Conservation (phyloP, 2,797 vertebrate species). For the Vipera latastei region DNA sequence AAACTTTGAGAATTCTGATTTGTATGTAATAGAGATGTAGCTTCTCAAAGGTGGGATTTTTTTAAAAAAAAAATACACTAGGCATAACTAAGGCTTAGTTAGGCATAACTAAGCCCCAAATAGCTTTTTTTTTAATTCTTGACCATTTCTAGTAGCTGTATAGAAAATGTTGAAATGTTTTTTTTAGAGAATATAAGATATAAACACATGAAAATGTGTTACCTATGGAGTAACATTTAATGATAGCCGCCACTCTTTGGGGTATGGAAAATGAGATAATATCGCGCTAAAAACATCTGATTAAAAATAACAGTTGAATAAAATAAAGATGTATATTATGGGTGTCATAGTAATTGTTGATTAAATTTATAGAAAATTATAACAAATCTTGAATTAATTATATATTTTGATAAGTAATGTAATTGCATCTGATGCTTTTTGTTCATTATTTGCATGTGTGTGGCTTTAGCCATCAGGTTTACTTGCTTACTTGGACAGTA, state of each 20-base stretch:
- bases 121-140: background rate
- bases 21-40: too few species aligned
- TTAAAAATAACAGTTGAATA: background rate
- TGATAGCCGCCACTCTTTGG: too few species aligned
- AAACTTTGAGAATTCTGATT: background rate
- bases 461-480: constrained; percentile 86
- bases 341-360: background rate
- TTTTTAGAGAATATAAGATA: background rate
- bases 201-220: background rate
- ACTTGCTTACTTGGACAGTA: constrained; percentile 90
- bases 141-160: background rate
- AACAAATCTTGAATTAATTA: background rate
- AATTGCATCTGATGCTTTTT: background rate
- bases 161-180: background rate
- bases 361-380: background rate
- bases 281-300: background rate
- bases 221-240: background rate
- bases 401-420: background rate
- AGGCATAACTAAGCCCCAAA: background rate
- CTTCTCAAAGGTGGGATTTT: background rate
- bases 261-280: background rate
- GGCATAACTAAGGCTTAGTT: background rate
- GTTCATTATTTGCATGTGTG: constrained; percentile 32
- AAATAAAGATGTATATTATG: background rate
- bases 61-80: background rate